Conservation (phyloP, 2,113 vertebrate species). For the Macquaria ambigua region DNA sequence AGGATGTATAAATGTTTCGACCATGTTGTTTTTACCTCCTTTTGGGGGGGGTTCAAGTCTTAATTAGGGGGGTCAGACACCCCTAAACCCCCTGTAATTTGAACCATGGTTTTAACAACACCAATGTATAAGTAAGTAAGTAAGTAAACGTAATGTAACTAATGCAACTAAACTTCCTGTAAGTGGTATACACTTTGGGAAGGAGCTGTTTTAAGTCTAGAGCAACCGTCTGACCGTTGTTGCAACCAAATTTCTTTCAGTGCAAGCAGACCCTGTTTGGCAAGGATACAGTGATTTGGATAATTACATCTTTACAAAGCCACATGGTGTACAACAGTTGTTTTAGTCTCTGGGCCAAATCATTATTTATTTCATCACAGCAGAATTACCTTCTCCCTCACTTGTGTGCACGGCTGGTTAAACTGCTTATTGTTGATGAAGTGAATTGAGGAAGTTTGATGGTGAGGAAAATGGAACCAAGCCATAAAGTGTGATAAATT, state of each 20-base stretch:
- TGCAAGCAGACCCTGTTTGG: background rate
- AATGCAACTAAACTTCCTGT: background rate
- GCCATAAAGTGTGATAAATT: constrained; percentile 20
- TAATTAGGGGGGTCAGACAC: too few relatives aligned
- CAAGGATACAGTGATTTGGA: constrained; percentile 18
- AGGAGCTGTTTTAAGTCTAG: background rate
- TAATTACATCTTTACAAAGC: constrained; percentile 40
- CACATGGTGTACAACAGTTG: constrained; percentile 36
- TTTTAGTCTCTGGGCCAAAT: constrained; percentile 41
- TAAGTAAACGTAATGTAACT: too few relatives aligned
- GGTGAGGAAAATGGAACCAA: constrained; percentile 11
- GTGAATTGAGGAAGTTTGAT: constrained; percentile 14
- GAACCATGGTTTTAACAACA: too few relatives aligned
- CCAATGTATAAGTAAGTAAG: too few relatives aligned
- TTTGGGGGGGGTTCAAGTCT: too few relatives aligned
- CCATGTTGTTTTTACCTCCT: too few relatives aligned
- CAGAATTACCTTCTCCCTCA: constrained; percentile 28
- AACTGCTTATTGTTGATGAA: constrained; percentile 42
- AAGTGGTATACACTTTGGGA: background rate
- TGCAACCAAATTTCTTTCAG: background rate
- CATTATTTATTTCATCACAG: constrained; percentile 53
- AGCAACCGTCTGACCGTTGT: background rate
- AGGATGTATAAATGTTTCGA: too few relatives aligned
- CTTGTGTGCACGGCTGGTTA: constrained; percentile 32
- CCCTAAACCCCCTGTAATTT: too few relatives aligned